Percentiles rank a stretch among this genome's conserved stretches.
Evolutionary conservation across 2,113 vertebrate genomes (phyloP).

Genomic region (Chaetops frenatus): DNA sequence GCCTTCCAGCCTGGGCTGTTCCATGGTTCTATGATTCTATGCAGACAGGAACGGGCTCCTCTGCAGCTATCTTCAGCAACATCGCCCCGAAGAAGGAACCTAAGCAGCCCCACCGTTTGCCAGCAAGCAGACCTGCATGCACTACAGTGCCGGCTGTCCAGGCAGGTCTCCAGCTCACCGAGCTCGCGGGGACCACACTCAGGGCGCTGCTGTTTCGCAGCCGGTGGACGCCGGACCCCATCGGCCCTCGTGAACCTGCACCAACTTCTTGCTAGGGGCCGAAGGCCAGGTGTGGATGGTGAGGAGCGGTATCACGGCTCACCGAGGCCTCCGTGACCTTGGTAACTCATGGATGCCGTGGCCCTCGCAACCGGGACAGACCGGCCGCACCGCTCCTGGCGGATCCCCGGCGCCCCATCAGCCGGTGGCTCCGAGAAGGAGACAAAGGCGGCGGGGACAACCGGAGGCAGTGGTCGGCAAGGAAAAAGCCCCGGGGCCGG

Average conservation of each 20-base stretch:
- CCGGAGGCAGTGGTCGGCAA: rapidly evolving
- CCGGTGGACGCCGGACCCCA: no score
- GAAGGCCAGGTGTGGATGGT: neutral
- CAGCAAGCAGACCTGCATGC: neutral
- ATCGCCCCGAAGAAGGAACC: neutral
- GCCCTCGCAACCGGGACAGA: neutral
- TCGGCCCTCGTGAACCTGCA: neutral
- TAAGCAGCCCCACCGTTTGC: neutral
- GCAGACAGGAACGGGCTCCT: neutral
- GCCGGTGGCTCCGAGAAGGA: neutral
- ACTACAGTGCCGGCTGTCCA: rapidly evolving
- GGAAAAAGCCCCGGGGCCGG: rapidly evolving
- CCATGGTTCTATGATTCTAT: rapidly evolving
- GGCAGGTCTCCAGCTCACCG: neutral
- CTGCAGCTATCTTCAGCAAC: neutral
- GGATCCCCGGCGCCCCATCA: neutral
- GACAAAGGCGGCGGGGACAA: neutral
- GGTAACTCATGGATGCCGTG: neutral
- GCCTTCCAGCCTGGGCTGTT: neutral
- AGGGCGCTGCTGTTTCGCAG: rapidly evolving
- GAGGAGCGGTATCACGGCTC: neutral
- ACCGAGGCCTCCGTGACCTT: neutral
- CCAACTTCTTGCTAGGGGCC: neutral
- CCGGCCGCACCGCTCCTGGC: neutral
- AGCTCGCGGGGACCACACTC: rapidly evolving